A percentile compares a stretch with the other conserved stretches of the same genome.
Conservation (phyloP, 2,888 invertebrate species). For the Clitarchus hookeri region DNA sequence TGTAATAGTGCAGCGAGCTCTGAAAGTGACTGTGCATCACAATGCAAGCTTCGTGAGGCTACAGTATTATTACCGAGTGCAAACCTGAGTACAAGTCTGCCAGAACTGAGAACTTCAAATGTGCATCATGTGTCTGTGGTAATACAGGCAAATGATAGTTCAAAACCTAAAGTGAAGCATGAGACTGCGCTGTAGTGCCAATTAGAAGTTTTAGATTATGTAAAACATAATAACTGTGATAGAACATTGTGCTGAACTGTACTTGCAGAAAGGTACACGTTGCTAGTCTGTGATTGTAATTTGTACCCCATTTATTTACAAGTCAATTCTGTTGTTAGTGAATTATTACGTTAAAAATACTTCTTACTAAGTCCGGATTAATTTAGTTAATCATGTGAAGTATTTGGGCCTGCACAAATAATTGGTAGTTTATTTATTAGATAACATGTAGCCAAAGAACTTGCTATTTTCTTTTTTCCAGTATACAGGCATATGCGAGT, state of each 20-base stretch:
- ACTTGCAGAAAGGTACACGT: not conserved
- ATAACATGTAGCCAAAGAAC: not conserved
- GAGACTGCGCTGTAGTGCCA: slow-evolving; percentile 54
- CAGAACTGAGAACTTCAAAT: slow-evolving; percentile 51
- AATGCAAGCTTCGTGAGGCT: slow-evolving; percentile 21
- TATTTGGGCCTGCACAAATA: not conserved
- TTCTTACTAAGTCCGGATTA: not conserved
- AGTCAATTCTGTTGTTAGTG: not conserved
- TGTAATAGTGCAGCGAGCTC: slow-evolving; percentile 30
- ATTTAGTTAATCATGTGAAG: not conserved
- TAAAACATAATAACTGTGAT: slow-evolving; percentile 51
- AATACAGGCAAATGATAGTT: slow-evolving; percentile 29
- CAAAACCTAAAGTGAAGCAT: slow-evolving; percentile 47
- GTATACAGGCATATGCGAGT: not conserved
- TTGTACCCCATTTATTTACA: slow-evolving; percentile 16
- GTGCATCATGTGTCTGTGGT: slow-evolving; percentile 52
- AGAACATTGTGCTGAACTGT: slow-evolving; percentile 30
- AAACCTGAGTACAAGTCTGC: slow-evolving; percentile 35
- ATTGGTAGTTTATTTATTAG: not conserved
- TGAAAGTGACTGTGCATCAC: not conserved
- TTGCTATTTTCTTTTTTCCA: not conserved
- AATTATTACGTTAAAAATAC: not conserved
- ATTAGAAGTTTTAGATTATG: slow-evolving; percentile 43
- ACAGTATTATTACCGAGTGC: slow-evolving; percentile 32
- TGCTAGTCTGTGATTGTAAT: slow-evolving; percentile 24